Conservation (phyloP, 2,113 vertebrate species). For the Podiceps cristatus region DNA sequence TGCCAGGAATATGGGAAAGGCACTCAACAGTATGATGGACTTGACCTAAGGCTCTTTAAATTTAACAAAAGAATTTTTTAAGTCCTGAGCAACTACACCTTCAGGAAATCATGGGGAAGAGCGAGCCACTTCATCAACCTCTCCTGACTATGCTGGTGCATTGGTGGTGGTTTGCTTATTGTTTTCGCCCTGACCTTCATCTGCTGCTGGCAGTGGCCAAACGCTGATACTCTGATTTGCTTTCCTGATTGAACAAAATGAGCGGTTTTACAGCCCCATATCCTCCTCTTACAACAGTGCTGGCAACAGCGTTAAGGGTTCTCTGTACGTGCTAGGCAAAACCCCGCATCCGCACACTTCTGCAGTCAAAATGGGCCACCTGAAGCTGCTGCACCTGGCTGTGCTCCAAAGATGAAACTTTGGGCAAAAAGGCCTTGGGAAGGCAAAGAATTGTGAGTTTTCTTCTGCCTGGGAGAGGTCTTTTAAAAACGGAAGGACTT, state of each 20-base stretch:
- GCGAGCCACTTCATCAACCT: not conserved
- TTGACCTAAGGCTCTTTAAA: conserved; percentile 11
- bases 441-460: not conserved
- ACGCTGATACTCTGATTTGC: not conserved
- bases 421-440: not conserved
- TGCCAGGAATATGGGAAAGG: not conserved
- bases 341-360: not conserved
- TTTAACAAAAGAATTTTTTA: not conserved
- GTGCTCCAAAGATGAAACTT: not conserved
- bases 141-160: not conserved
- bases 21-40: not conserved
- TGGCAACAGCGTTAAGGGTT: rapidly evolving
- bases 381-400: not conserved
- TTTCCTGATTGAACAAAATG: not conserved
- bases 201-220: not conserved
- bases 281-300: not conserved
- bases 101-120: not conserved
- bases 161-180: not conserved
- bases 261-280: not conserved
- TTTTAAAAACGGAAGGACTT: not conserved
- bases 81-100: not conserved
- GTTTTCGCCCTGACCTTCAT: not conserved
- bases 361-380: rapidly evolving
- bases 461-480: not conserved
- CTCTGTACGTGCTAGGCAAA: not conserved